phyloP scores from a whole-genome alignment of 2,888 invertebrate species.

The Lasioglossum lativentre region DNA sequence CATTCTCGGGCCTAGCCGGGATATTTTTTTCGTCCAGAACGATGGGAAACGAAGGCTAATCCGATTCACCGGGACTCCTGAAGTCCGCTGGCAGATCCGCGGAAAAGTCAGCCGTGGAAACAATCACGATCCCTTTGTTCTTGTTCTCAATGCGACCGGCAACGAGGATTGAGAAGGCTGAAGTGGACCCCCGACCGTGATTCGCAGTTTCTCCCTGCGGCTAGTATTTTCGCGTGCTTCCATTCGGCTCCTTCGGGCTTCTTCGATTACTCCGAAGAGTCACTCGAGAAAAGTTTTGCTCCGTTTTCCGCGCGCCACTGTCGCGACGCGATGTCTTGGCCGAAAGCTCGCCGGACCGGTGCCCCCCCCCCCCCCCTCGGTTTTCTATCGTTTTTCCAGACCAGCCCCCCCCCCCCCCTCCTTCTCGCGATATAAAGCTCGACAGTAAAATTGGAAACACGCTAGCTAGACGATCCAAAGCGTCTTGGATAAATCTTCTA shows the following conservation, averaged over 20 bases:
- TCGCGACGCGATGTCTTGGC: too few species aligned
- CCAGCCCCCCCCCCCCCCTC: neutral
- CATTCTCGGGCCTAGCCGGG: neutral
- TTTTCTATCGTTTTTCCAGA: neutral
- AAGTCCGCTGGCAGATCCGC: neutral
- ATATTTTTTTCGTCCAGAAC: neutral
- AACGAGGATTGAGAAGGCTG: slow-evolving; percentile 17
- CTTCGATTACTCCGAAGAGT: neutral
- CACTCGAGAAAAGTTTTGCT: neutral
- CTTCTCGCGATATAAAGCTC: neutral
- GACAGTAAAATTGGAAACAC: slow-evolving; percentile 5
- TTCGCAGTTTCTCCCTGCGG: slow-evolving; percentile 8
- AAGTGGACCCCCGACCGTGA: neutral
- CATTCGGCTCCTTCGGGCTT: neutral
- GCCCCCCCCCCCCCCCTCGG: neutral
- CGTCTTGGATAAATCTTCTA: slow-evolving; percentile 13
- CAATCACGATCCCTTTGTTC: slow-evolving; percentile 31
- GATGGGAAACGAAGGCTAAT: neutral
- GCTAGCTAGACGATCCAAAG: neutral
- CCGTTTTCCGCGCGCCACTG: neutral
- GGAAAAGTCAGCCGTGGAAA: slow-evolving; percentile 21
- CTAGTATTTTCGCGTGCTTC: slow-evolving; percentile 20
- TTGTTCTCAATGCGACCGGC: slow-evolving; percentile 4
- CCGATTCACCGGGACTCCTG: slow-evolving; percentile 8
- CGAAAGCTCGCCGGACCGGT: neutral